Percentiles rank a stretch among this genome's conserved stretches.
These are phyloP conservation scores for Misgurnus anguillicaudatus DNA, from an alignment of 2,113 vertebrate species.

Conservation along the genomic window DNA sequence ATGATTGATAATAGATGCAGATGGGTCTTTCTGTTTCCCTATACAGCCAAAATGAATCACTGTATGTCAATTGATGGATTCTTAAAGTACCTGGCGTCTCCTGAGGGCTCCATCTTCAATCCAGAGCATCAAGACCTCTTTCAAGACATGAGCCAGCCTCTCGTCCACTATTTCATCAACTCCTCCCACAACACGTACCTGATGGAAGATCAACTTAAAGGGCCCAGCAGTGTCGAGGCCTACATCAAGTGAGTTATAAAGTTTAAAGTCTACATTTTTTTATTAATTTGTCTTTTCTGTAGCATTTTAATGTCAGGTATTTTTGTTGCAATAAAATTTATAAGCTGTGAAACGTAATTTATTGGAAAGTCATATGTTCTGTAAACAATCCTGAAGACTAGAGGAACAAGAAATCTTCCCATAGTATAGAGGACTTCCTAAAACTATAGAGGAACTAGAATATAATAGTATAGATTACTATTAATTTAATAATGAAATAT, in stretches of 20 bases:
- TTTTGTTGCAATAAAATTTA: too few species aligned
- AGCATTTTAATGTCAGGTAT: too few species aligned
- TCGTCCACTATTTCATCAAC: constrained; percentile 93
- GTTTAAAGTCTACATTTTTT: too few species aligned
- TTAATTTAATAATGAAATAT: too few species aligned
- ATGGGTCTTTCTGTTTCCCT: constrained; percentile 2
- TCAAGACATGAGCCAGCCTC: constrained; percentile 91
- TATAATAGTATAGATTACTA: too few species aligned
- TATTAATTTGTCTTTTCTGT: too few species aligned
- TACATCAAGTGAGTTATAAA: constrained; percentile 85
- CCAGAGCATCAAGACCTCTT: constrained; percentile 67
- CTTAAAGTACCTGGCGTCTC: constrained; percentile 87
- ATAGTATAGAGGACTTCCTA: too few species aligned
- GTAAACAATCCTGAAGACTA: too few species aligned
- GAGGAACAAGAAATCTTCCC: too few species aligned
- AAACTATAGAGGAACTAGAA: too few species aligned
- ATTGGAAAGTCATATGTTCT: too few species aligned
- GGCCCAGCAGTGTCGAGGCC: constrained; percentile 92
- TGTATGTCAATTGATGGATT: constrained; percentile 88
- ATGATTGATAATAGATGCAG: neutral
- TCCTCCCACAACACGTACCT: constrained; percentile 98
- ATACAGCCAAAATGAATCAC: constrained; percentile 63
- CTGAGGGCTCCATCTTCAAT: constrained; percentile 89
- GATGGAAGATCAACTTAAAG: constrained; percentile 88
- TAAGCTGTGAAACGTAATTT: too few species aligned